Conservation (phyloP, 2,797 vertebrate species). For the Hipposideros larvatus region DNA sequence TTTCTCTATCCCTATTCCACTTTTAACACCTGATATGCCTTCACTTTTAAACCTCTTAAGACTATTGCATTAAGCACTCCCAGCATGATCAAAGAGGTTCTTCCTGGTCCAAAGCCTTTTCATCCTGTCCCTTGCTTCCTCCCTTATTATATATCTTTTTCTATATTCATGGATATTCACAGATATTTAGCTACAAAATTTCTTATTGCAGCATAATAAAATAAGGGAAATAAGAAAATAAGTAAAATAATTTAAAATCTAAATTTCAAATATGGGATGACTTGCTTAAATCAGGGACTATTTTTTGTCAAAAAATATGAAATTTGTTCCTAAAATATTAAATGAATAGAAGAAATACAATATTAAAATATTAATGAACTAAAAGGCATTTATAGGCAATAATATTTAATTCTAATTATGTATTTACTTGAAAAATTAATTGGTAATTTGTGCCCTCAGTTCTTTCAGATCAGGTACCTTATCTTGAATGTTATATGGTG, state of each 20-base stretch:
- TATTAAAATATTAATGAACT: background rate
- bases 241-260: background rate
- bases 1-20: background rate
- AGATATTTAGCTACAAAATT: background rate
- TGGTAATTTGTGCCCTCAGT: background rate
- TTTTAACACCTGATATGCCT: background rate
- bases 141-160: background rate
- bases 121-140: background rate
- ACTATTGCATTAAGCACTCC: background rate
- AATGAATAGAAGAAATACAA: background rate
- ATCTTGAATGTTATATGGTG: background rate
- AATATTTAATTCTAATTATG: background rate
- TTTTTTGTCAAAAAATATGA: background rate
- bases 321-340: background rate
- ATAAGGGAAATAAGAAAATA: background rate
- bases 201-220: background rate
- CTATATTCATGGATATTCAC: background rate
- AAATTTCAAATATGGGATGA: background rate
- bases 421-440: background rate
- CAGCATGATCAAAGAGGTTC: background rate
- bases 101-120: background rate
- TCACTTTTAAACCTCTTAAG: background rate
- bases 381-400: background rate
- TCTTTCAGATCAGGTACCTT: background rate
- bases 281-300: background rate